Evolutionary conservation across 2,797 vertebrate species (phyloP).

Genomic region (Steatocranus sp.): DNA sequence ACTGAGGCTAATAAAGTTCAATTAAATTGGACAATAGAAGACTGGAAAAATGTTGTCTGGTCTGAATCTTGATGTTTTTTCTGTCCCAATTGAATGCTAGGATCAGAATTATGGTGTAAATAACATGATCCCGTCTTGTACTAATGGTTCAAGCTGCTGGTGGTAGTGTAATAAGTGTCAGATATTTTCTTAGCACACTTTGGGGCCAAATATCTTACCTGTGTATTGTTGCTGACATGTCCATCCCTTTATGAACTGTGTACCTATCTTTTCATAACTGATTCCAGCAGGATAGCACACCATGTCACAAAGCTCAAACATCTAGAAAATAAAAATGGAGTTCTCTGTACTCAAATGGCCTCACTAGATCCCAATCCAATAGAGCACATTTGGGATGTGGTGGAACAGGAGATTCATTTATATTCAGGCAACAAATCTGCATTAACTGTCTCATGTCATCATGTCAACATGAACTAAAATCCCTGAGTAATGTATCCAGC

Average conservation of each 20-base stretch:
- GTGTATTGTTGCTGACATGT: neutral
- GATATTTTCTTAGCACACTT: neutral
- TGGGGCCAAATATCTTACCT: neutral
- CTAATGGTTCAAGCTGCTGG: too few relatives aligned
- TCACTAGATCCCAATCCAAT: neutral
- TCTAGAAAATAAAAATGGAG: neutral
- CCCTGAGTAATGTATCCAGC: neutral
- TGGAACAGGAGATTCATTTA: neutral
- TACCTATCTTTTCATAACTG: neutral
- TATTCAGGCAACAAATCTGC: neutral
- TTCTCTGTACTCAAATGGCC: neutral
- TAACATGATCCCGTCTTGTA: neutral
- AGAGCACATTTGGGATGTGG: neutral
- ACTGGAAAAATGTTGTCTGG: neutral
- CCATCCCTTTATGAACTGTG: neutral
- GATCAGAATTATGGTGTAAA: neutral
- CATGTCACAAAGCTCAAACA: neutral
- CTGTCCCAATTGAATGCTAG: neutral
- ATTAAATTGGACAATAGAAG: neutral
- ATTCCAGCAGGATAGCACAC: neutral
- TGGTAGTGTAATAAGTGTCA: neutral
- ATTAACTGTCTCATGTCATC: neutral
- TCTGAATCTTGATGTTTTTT: neutral
- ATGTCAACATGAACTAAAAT: neutral
- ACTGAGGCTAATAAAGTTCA: neutral